Evolutionary conservation across 2,113 vertebrate species (phyloP).

Genomic region (Myotis lucifugus): DNA sequence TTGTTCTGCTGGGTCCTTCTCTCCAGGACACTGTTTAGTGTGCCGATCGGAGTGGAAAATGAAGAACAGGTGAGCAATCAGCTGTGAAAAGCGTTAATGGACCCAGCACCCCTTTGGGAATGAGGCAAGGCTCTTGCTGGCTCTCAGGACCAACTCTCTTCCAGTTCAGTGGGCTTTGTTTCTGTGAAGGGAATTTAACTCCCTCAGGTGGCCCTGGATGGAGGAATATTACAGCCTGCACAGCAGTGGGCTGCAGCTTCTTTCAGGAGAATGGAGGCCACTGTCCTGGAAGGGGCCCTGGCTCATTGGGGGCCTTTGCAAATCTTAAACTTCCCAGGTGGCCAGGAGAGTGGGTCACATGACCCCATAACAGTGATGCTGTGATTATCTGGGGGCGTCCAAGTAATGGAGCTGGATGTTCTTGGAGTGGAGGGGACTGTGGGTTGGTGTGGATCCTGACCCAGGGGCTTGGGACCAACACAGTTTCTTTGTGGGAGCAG

Average conservation of each 20-base stretch:
- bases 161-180: slow-evolving; percentile 69
- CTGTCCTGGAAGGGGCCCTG: not conserved
- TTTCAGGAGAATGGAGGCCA: not conserved
- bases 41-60: slow-evolving; percentile 61
- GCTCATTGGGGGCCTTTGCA: not conserved
- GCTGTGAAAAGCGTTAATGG: slow-evolving; percentile 69
- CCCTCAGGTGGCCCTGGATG: not conserved
- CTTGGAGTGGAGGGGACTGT: not conserved
- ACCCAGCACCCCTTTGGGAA: slow-evolving; percentile 60
- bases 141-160: slow-evolving; percentile 26
- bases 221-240: not conserved
- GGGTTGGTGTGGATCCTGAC: not conserved
- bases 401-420: not conserved
- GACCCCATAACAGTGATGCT: not conserved
- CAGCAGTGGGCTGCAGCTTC: not conserved
- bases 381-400: not conserved
- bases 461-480: too few relatives aligned
- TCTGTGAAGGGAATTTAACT: slow-evolving; percentile 69
- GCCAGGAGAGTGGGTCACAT: not conserved
- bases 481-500: not conserved
- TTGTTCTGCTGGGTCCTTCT: slow-evolving; percentile 42
- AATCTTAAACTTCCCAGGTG: not conserved
- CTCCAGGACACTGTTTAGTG: slow-evolving; percentile 57
- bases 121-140: slow-evolving; percentile 11
- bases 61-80: slow-evolving; percentile 65